Evolutionary conservation across 2,113 vertebrate species (phyloP).

Genomic region (Poeciliopsis prolifica): DNA sequence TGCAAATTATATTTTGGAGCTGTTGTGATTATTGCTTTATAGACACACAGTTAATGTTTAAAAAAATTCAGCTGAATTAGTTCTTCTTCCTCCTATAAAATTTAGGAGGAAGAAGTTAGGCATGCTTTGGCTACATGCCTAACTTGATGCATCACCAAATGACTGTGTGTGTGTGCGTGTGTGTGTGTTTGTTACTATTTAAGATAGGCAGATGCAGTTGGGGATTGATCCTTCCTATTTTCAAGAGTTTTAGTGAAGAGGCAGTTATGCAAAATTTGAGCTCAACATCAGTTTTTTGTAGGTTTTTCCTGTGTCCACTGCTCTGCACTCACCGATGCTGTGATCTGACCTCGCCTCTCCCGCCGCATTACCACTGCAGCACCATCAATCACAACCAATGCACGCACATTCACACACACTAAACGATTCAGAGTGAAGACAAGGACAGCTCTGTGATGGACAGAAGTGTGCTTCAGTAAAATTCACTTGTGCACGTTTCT

Average conservation of each 20-base stretch:
- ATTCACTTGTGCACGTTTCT: background rate
- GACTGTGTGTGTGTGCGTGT: background rate
- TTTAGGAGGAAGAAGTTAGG: no score
- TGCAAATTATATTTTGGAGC: background rate
- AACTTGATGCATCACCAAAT: slow-evolving; percentile 29
- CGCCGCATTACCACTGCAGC: slow-evolving; percentile 73
- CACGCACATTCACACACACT: slow-evolving; percentile 32
- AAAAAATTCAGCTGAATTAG: background rate
- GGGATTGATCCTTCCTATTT: slow-evolving; percentile 13
- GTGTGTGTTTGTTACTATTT: slow-evolving; percentile 21
- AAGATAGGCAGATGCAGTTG: slow-evolving; percentile 29
- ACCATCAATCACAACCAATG: slow-evolving; percentile 68
- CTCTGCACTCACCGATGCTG: slow-evolving; percentile 63
- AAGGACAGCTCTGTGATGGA: slow-evolving; percentile 61
- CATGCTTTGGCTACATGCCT: slow-evolving; percentile 1
- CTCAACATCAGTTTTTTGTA: background rate
- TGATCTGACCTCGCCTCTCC: slow-evolving; percentile 52
- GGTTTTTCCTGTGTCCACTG: slow-evolving; percentile 26
- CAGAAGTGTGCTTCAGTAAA: slow-evolving; percentile 31
- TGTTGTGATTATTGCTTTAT: background rate
- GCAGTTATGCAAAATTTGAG: background rate
- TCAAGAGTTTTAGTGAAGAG: slow-evolving; percentile 14
- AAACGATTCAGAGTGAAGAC: slow-evolving; percentile 47
- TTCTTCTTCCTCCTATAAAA: background rate
- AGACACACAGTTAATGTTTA: background rate